A percentile compares a stretch with the other conserved stretches of the same genome.
These are phyloP conservation scores for Psococerastis gibbosa DNA, from an alignment of 2,888 invertebrate genomes.

Conservation along the genomic window DNA sequence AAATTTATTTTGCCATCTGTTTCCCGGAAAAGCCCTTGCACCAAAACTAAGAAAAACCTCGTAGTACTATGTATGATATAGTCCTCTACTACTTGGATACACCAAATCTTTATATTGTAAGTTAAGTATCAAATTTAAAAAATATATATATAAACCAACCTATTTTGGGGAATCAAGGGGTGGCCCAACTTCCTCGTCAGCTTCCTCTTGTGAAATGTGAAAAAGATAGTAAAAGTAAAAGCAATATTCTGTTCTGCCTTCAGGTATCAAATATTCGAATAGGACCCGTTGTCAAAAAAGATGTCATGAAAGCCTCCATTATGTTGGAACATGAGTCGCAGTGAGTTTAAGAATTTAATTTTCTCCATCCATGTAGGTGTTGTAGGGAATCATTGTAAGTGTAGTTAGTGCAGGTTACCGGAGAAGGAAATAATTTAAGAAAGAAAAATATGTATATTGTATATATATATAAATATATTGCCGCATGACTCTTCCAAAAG, in stretches of 20 bases:
- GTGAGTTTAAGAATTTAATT: conserved; percentile 33
- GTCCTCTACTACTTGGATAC: too few relatives aligned
- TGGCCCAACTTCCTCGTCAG: too few relatives aligned
- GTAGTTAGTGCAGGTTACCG: conserved; percentile 5
- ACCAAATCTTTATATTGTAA: too few relatives aligned
- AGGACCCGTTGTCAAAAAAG: conserved; percentile 97
- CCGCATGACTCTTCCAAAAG: conserved; percentile 5
- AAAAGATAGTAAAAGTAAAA: too few relatives aligned
- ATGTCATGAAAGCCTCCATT: conserved; percentile 98
- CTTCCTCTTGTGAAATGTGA: too few relatives aligned
- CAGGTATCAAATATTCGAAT: conserved; percentile 97
- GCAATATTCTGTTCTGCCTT: conserved; percentile 25
- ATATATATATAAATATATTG: conserved; percentile 15
- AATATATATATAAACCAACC: too few relatives aligned
- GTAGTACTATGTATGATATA: too few relatives aligned
- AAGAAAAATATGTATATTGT: conserved; percentile 15
- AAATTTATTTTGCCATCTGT: too few relatives aligned
- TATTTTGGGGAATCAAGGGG: too few relatives aligned
- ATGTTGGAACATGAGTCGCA: conserved; percentile 97
- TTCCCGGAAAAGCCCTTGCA: too few relatives aligned
- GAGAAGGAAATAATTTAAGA: conserved; percentile 14
- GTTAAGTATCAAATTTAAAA: too few relatives aligned
- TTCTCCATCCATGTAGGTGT: conserved; percentile 12
- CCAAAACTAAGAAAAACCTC: too few relatives aligned
- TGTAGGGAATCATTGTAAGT: conserved; percentile 18